Conservation (phyloP, 2,113 vertebrate species). For the Gnathonemus echidnorhynchus region DNA sequence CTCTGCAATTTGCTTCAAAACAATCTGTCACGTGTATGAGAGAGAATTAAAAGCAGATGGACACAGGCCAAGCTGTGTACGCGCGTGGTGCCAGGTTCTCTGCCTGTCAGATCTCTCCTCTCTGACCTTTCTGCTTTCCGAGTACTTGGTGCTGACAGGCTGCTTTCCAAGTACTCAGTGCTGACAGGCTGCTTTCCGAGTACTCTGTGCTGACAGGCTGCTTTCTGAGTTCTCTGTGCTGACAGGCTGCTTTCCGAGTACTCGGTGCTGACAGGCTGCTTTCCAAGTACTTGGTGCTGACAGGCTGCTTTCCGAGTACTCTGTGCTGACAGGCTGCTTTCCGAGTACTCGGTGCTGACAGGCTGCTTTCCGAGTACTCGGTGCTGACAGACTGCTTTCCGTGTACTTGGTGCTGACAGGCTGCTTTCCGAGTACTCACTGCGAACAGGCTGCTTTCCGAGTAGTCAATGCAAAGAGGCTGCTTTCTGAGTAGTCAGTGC, state of each 20-base stretch:
- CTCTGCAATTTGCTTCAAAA: neutral
- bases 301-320: too few species aligned
- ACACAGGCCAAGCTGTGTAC: neutral
- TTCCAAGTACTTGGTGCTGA: neutral
- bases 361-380: neutral
- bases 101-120: neutral
- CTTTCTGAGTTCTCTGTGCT: too few species aligned
- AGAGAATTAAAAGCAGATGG: neutral
- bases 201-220: too few species aligned
- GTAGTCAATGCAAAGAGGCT: neutral
- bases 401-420: too few species aligned
- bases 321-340: neutral
- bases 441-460: neutral
- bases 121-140: neutral
- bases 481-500: too few species aligned
- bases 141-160: neutral
- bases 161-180: neutral
- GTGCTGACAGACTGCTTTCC: too few species aligned
- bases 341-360: neutral
- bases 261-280: neutral
- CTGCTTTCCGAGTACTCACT: too few species aligned
- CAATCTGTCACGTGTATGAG: neutral
- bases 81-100: neutral
- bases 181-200: neutral
- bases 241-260: too few species aligned